phyloP scores from a whole-genome alignment of 2,888 invertebrate species.

The Rotaria socialis region DNA sequence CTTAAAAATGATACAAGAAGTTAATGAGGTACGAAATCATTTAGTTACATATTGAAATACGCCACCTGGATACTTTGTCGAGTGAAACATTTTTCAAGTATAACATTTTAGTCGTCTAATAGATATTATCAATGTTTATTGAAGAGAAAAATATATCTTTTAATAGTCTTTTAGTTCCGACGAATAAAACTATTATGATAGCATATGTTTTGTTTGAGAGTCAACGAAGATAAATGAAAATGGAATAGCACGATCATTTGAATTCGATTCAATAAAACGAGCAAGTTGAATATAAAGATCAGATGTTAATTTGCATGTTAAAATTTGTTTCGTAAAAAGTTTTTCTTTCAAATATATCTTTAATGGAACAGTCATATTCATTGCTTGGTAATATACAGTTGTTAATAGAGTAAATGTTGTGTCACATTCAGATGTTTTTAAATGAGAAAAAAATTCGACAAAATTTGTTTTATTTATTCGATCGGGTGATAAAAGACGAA shows the following conservation, averaged over 20 bases:
- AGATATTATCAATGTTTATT: too few species aligned
- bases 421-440: background rate
- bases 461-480: background rate
- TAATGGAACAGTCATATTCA: background rate
- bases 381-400: background rate
- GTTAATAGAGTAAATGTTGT: background rate
- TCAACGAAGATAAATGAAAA: background rate
- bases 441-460: background rate
- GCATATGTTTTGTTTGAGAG: background rate
- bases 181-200: background rate
- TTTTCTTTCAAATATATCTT: conserved; percentile 10
- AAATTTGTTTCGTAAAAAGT: background rate
- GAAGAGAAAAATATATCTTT: too few species aligned
- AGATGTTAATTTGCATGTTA: background rate
- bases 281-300: background rate
- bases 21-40: too few species aligned
- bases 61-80: too few species aligned
- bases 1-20: too few species aligned
- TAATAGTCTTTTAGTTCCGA: too few species aligned
- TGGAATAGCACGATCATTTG: background rate
- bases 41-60: too few species aligned
- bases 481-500: background rate
- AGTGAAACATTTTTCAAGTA: too few species aligned
- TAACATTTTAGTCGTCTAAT: too few species aligned
- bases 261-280: background rate